A percentile compares a stretch with the other conserved stretches of the same genome.
Conservation (phyloP, 2,888 invertebrate genomes). For the Trissolcus japonicus region DNA sequence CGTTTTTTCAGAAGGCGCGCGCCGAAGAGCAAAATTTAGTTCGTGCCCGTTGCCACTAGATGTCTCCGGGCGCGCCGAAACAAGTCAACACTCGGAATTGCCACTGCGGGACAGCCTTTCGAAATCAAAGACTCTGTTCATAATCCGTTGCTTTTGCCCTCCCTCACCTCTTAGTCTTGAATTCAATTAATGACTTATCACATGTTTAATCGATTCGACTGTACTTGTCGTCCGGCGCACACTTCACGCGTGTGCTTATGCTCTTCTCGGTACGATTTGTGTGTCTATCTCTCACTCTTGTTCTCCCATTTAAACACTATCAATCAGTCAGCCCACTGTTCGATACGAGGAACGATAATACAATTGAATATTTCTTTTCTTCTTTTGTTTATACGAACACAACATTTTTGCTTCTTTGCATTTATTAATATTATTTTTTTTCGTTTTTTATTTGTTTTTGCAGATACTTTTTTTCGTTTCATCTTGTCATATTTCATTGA, state of each 20-base stretch:
- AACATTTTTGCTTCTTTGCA: slow-evolving; percentile 63
- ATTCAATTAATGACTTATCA: slow-evolving; percentile 75
- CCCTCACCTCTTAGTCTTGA: slow-evolving; percentile 38
- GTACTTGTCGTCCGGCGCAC: slow-evolving; percentile 17
- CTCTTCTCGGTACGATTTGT: slow-evolving; percentile 11
- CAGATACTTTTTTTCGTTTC: slow-evolving; percentile 17
- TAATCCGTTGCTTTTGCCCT: slow-evolving; percentile 19
- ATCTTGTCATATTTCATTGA: slow-evolving; percentile 1
- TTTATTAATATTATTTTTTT: slow-evolving; percentile 24
- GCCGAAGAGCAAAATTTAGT: slow-evolving; percentile 35
- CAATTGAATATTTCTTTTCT: slow-evolving; percentile 68
- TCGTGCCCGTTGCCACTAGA: slow-evolving; percentile 40
- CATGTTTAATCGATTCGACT: slow-evolving; percentile 68
- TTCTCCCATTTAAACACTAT: slow-evolving; percentile 62
- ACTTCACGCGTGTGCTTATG: slow-evolving; percentile 18
- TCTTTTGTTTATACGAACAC: slow-evolving; percentile 69
- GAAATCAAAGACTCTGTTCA: slow-evolving; percentile 49
- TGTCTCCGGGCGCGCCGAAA: slow-evolving; percentile 49
- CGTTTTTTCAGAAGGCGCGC: slow-evolving; percentile 13
- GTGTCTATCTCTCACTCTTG: slow-evolving; percentile 22
- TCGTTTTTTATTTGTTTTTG: slow-evolving; percentile 21
- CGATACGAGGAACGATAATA: slow-evolving; percentile 76
- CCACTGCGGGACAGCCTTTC: slow-evolving; percentile 34
- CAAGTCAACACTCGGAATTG: slow-evolving; percentile 58
- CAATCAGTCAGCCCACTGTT: slow-evolving; percentile 73